Evolutionary conservation across 2,888 invertebrate genomes (phyloP).

Genomic region (Cancer borealis): DNA sequence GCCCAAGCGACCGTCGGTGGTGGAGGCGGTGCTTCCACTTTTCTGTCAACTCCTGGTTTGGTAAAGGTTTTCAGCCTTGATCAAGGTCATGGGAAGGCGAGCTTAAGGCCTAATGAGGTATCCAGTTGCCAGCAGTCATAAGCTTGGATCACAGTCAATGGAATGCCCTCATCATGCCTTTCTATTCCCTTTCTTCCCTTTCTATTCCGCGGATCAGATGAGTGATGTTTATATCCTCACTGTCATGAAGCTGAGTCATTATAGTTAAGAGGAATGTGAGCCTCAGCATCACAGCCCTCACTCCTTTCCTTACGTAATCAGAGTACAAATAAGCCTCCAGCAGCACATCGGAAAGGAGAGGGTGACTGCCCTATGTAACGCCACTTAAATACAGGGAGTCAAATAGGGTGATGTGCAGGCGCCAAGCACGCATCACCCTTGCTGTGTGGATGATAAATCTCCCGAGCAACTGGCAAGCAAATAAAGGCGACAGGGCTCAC

Average conservation of each 20-base stretch:
- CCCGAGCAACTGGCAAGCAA: constrained; percentile 37
- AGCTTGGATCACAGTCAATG: not conserved
- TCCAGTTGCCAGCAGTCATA: not conserved
- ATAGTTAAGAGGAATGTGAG: not conserved
- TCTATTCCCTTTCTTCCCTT: not conserved
- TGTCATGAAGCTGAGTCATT: not conserved
- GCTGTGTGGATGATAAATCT: constrained; percentile 31
- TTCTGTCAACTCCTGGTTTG: not conserved
- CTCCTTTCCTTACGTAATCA: constrained; percentile 17
- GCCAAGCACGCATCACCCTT: constrained; percentile 20
- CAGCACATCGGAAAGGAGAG: not conserved
- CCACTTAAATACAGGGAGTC: not conserved
- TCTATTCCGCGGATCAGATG: not conserved
- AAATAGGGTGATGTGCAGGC: not conserved
- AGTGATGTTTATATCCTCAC: not conserved
- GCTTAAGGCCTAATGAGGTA: not conserved
- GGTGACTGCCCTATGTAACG: not conserved
- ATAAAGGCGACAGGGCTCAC: constrained; percentile 16
- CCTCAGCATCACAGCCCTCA: not conserved
- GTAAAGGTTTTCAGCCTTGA: not conserved
- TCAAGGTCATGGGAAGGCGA: not conserved
- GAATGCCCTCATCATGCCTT: not conserved
- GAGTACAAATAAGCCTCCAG: constrained; percentile 21
- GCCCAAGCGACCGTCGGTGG: not conserved
- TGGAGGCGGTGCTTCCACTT: not conserved